Base-by-base conservation (phyloP, 2,113 vertebrate species). In the Eleginops maclovinus region DNA sequence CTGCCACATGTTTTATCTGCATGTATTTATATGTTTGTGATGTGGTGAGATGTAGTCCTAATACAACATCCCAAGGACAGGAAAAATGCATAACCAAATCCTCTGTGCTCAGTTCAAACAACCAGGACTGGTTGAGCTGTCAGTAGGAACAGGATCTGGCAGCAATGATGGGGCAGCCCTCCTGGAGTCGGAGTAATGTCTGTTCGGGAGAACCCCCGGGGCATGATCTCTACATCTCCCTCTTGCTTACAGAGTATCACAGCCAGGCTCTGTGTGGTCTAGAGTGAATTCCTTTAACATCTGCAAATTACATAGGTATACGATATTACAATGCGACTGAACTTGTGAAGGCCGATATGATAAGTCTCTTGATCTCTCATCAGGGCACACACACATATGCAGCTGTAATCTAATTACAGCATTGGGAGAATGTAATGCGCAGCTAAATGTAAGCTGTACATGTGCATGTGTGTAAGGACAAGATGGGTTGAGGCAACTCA, bases 151-250 rank as follows among this genome's bases (percentile, higher is more conserved):
- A 2, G 31, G 60, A 55, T 75, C 65, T 87, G 81, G 85, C 67
- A 79, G 75, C 58, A 73, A 86, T 80, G 81, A 68, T 81, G 82
- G 86, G 84, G 81, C 64, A 79, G 75, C 77, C 82, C 82, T 85
- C 72, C 85, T 75, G 77, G 75, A 82, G 77, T 79, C 79, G 68
- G 81, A 90, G 79, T 75, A 84, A 88, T 85, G 79, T 59, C 72
- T 88, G 82, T 74, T 86, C 75, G 77, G 51, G 50, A 77, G 76
- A 85, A 81, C 77, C 72, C 79, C 79, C 21, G 14, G 72, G 62
- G 72, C 64, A 69, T 53, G 21, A 65, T 82, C 75, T 77, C 65
- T 68, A 31, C 41, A 74, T 76, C 76, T 60, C 59, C 53, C 55
- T 55, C 64, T 69, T 21, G 56, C 64, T 72, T 70, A 22, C 19